These are phyloP conservation scores for Pachyrhynchus sulphureomaculatus DNA, from an alignment of 1,140 invertebrate species.

Conservation along the genomic window DNA sequence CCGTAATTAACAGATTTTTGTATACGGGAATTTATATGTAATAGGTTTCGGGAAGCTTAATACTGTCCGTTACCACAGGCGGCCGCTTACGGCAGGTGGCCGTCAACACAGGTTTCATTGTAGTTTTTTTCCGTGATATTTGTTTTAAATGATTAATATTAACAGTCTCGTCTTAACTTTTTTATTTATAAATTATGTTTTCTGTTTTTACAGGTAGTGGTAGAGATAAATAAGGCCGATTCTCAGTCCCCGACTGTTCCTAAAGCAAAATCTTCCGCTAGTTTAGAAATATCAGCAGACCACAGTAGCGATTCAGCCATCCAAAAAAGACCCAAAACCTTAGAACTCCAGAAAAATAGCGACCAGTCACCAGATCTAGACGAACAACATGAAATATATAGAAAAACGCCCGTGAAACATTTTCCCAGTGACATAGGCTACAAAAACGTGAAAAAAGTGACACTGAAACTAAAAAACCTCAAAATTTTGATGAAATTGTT, in stretches of 20 bases:
- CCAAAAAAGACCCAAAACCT: not conserved
- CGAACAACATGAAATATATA: not conserved
- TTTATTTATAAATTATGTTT: not conserved
- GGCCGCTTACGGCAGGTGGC: no score
- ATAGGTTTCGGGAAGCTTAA: no score
- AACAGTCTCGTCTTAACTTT: not conserved
- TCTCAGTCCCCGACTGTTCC: not conserved
- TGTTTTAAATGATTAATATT: not conserved
- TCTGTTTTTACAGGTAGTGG: slow-evolving; percentile 35
- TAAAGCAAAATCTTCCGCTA: not conserved
- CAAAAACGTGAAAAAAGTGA: no score
- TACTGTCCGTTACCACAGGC: no score
- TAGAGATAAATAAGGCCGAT: slow-evolving; percentile 45
- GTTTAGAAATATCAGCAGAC: no score
- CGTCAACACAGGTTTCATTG: no score
- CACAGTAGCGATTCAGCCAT: no score
- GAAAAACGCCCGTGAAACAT: slow-evolving; percentile 3
- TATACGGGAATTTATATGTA: no score
- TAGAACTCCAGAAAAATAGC: slow-evolving; percentile 2
- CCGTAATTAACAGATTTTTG: no score
- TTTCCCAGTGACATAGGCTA: no score
- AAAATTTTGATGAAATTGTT: slow-evolving; percentile 44
- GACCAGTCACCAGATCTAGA: slow-evolving; percentile 11
- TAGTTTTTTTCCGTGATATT: no score
- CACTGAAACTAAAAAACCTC: not conserved